Conservation (phyloP, 2,888 invertebrate genomes). For the Sarcophaga rosellei region DNA sequence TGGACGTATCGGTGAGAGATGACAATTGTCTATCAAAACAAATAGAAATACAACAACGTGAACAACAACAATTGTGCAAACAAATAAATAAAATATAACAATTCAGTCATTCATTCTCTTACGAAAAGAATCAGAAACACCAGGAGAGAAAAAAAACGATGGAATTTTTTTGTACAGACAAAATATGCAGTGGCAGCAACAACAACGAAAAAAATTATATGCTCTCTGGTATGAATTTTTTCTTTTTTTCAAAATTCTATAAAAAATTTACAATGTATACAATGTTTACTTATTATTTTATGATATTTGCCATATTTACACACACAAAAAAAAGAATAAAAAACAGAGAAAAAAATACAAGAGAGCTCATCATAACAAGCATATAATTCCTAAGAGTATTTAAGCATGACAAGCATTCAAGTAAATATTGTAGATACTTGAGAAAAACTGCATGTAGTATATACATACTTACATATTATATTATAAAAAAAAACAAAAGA, state of each 20-base stretch:
- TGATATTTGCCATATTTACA: constrained; percentile 35
- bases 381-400: constrained; percentile 68
- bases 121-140: neutral
- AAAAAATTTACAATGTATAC: constrained; percentile 61
- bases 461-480: neutral
- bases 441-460: neutral
- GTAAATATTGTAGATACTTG: constrained; percentile 35
- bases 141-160: constrained; percentile 20
- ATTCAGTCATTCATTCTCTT: constrained; percentile 29
- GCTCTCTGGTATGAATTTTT: constrained; percentile 45
- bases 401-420: constrained; percentile 57
- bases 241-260: constrained; percentile 49
- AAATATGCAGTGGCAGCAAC: constrained; percentile 48
- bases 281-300: constrained; percentile 64
- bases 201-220: constrained; percentile 39
- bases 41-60: constrained; percentile 55
- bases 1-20: constrained; percentile 34
- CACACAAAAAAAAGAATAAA: neutral
- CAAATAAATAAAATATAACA: constrained; percentile 61
- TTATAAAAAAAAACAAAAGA: neutral
- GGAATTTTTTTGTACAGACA: constrained; percentile 53
- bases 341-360: too few species aligned
- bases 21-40: constrained; percentile 71
- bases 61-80: constrained; percentile 52
- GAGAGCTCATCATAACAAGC: constrained; percentile 63